phyloP scores from a whole-genome alignment of 1,140 invertebrate genomes.

The Oncopeltus fasciatus region DNA sequence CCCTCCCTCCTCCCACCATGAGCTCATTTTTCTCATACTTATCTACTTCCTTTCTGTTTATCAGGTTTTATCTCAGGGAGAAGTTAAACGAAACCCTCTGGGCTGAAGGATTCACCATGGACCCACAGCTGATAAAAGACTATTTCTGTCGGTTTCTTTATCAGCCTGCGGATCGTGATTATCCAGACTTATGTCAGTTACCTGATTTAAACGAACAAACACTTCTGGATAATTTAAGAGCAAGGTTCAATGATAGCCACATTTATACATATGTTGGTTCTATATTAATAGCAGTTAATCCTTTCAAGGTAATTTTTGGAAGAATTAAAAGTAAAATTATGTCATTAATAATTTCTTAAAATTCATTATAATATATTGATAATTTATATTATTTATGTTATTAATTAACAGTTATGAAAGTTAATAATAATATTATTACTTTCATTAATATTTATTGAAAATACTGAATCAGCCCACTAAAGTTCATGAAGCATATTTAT shows the following conservation, averaged over 20 bases:
- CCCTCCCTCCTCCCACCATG: no score
- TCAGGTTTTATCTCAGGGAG: constrained; percentile 68
- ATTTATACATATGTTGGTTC: constrained; percentile 96
- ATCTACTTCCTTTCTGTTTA: no score
- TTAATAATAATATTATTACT: no score
- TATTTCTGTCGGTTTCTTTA: constrained; percentile 83
- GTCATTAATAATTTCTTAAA: no score
- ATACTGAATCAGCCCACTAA: no score
- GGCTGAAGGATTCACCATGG: constrained; percentile 74
- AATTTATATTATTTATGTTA: no score
- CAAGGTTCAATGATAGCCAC: constrained; percentile 76
- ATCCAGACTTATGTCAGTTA: constrained; percentile 86
- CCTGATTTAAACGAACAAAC: constrained; percentile 90
- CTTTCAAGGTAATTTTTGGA: constrained; percentile 42
- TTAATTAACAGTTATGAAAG: no score
- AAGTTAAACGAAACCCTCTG: constrained; percentile 63
- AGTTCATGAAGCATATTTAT: no score
- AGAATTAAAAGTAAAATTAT: not conserved
- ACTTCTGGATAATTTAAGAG: constrained; percentile 75
- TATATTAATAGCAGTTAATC: constrained; percentile 84
- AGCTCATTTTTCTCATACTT: no score
- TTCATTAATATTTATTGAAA: no score
- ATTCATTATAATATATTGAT: no score
- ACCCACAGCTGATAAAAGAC: constrained; percentile 76
- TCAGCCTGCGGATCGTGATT: constrained; percentile 78